phyloP scores from a whole-genome alignment of 2,797 vertebrate species.

The Buceros bicornis region DNA sequence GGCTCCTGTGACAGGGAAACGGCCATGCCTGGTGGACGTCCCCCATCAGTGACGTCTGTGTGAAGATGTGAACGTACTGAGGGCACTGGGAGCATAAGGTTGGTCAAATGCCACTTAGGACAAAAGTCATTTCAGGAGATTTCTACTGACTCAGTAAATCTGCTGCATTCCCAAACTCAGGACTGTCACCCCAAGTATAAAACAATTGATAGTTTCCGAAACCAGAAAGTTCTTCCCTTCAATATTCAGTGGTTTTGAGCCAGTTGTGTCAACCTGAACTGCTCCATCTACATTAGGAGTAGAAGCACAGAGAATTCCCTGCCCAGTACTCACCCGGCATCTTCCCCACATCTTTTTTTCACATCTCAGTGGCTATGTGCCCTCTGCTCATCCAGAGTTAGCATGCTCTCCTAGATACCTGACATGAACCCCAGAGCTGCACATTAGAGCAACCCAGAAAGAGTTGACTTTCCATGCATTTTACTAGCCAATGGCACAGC shows the following conservation, averaged over 20 bases:
- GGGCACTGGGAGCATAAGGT: neutral
- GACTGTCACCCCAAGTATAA: neutral
- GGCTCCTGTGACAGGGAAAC: neutral
- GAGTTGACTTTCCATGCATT: neutral
- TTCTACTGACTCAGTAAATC: neutral
- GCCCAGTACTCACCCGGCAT: neutral
- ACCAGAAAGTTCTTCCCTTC: neutral
- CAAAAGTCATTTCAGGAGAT: neutral
- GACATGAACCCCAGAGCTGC: neutral
- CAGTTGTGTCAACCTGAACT: neutral
- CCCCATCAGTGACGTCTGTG: neutral
- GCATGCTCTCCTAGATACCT: neutral
- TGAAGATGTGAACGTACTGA: rapidly evolving
- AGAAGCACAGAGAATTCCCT: neutral
- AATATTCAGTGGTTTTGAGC: neutral
- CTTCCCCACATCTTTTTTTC: neutral
- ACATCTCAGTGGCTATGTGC: neutral
- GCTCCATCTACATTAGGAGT: neutral
- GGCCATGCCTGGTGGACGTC: neutral
- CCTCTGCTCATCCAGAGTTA: neutral
- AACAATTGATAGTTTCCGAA: neutral
- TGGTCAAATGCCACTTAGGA: constrained; percentile 3
- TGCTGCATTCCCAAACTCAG: neutral
- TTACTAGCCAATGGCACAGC: neutral
- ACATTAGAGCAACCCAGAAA: neutral